phyloP scores from a whole-genome alignment of 2,888 invertebrate species.

The Folsomia candida region DNA sequence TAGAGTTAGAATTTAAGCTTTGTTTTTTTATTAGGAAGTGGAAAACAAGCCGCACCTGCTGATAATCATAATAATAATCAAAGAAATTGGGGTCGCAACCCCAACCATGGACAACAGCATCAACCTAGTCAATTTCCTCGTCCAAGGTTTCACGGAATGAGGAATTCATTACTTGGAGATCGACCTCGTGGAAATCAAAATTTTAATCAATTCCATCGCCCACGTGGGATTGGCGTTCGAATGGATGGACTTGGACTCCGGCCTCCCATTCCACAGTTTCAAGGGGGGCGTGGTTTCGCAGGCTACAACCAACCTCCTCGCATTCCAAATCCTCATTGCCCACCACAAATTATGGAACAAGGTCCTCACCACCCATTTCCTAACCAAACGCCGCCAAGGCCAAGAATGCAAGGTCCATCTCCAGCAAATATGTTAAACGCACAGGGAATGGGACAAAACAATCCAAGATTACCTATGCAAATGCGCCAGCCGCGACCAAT shows the following conservation, averaged over 20 bases:
- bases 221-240: slow-evolving; percentile 17
- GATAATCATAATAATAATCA: neutral
- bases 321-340: slow-evolving; percentile 13
- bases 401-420: slow-evolving; percentile 2
- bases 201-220: slow-evolving; percentile 20
- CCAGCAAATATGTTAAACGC: neutral
- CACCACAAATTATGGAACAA: slow-evolving; percentile 12
- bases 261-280: slow-evolving; percentile 36
- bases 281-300: slow-evolving; percentile 41
- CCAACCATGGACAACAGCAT: slow-evolving; percentile 6
- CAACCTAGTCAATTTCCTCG: neutral
- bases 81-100: slow-evolving; percentile 5
- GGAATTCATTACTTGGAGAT: slow-evolving; percentile 9
- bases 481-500: neutral
- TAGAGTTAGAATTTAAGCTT: too few relatives aligned
- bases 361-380: slow-evolving; percentile 9
- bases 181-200: slow-evolving; percentile 27
- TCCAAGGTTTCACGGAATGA: neutral
- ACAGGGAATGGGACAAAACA: neutral
- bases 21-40: neutral
- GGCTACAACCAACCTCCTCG: slow-evolving; percentile 43
- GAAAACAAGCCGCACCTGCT: neutral
- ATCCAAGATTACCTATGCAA: slow-evolving; percentile 11
- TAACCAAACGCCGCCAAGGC: neutral
- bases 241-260: slow-evolving; percentile 2